Conservation (phyloP, 2,888 invertebrate genomes). For the Flexamia atlantica region DNA sequence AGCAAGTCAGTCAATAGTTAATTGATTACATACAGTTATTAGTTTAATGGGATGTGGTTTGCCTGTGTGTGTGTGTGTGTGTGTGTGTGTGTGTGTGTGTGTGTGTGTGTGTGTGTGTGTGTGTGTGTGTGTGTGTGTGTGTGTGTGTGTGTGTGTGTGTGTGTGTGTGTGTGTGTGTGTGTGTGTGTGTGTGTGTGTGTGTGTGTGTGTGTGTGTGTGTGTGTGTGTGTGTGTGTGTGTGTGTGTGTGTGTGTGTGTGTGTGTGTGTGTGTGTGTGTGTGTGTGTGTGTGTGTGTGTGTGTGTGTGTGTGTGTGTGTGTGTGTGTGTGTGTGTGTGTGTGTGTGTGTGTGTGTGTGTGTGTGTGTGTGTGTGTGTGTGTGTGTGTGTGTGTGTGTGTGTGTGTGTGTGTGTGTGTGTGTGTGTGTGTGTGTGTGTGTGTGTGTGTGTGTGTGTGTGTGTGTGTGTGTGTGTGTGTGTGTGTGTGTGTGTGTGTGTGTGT, state of each 20-base stretch:
- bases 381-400: conserved; percentile 54
- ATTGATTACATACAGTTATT: too few species aligned
- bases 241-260: conserved; percentile 40
- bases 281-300: conserved; percentile 4
- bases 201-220: conserved; percentile 35
- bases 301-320: conserved; percentile 9
- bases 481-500: too few species aligned
- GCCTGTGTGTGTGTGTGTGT: neutral
- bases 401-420: conserved; percentile 9
- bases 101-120: neutral
- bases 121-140: conserved; percentile 7
- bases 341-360: conserved; percentile 9
- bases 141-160: conserved; percentile 2
- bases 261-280: neutral
- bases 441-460: too few species aligned
- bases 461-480: too few species aligned
- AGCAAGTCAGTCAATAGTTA: too few species aligned
- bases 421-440: too few species aligned
- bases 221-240: conserved; percentile 40
- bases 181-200: conserved; percentile 4
- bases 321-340: conserved; percentile 9
- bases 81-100: conserved; percentile 26
- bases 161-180: conserved; percentile 2
- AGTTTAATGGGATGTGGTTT: too few species aligned
- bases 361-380: conserved; percentile 13